Evolutionary conservation across 2,113 vertebrate species (phyloP).

Genomic region (Capreolus pygargus): DNA sequence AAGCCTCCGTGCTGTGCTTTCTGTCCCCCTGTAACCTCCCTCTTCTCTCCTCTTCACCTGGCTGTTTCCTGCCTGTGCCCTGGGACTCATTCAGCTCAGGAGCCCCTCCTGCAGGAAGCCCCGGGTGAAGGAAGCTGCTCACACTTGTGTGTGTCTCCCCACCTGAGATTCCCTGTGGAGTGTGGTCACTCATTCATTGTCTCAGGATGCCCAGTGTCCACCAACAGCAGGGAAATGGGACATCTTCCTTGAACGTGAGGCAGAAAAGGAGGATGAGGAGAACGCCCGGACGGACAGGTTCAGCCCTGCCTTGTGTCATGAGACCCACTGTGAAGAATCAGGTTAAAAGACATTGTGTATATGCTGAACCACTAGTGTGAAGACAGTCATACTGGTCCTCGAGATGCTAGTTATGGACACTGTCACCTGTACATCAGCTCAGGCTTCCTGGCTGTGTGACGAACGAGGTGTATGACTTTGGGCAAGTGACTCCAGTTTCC

Average conservation of each 20-base stretch:
- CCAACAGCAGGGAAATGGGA: not conserved
- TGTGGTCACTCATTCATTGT: not conserved
- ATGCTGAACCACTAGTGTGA: not conserved
- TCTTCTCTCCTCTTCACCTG: not conserved
- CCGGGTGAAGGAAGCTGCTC: not conserved
- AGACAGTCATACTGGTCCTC: not conserved
- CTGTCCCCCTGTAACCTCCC: fast-evolving
- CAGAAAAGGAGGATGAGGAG: not conserved
- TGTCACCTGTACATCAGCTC: not conserved
- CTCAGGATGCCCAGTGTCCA: not conserved
- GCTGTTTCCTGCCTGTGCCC: not conserved
- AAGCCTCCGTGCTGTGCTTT: not conserved
- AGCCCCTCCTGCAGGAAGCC: not conserved
- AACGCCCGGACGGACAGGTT: not conserved
- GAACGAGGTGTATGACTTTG: not conserved
- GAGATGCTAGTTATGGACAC: not conserved
- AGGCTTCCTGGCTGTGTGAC: not conserved
- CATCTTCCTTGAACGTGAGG: not conserved
- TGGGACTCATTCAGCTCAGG: not conserved
- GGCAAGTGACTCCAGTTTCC: not conserved
- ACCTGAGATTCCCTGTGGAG: not conserved
- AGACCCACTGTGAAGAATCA: not conserved
- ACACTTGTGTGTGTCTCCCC: not conserved
- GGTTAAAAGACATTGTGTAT: not conserved
- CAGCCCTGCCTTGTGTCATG: not conserved